phyloP scores from a whole-genome alignment of 1,140 invertebrate species.

The Chelonus insularis region DNA sequence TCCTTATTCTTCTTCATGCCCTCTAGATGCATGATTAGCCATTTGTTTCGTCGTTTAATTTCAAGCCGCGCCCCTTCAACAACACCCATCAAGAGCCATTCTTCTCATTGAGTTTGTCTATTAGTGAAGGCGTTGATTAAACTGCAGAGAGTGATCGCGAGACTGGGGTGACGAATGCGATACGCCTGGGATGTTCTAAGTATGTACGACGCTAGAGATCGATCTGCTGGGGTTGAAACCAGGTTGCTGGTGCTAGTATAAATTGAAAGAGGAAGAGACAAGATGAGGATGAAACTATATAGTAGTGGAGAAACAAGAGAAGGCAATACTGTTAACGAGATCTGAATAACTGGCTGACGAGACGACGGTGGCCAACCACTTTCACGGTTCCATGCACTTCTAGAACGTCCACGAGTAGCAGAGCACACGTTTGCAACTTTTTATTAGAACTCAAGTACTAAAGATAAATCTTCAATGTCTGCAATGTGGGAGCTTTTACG shows the following conservation, averaged over 20 bases:
- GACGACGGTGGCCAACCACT: slow-evolving; percentile 38
- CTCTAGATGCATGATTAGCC: slow-evolving; percentile 51
- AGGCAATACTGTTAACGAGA: slow-evolving; percentile 41
- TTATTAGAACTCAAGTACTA: background rate
- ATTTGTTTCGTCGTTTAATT: slow-evolving; percentile 56
- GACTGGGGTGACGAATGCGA: slow-evolving; percentile 41
- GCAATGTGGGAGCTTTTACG: background rate
- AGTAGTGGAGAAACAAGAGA: slow-evolving; percentile 5
- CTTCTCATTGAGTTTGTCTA: slow-evolving; percentile 53
- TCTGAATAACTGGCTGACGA: slow-evolving; percentile 42
- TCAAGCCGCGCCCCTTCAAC: slow-evolving; percentile 35
- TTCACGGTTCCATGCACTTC: slow-evolving; percentile 23
- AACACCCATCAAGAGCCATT: slow-evolving; percentile 44
- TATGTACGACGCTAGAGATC: background rate
- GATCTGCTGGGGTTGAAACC: background rate
- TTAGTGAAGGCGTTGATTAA: slow-evolving; percentile 56
- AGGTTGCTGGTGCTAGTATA: slow-evolving; percentile 10
- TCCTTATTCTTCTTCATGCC: slow-evolving; percentile 3
- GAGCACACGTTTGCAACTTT: slow-evolving; percentile 2
- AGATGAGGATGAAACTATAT: slow-evolving; percentile 39
- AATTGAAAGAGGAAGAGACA: slow-evolving; percentile 45
- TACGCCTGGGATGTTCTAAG: slow-evolving; percentile 30
- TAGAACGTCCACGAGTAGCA: background rate
- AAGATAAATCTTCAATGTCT: background rate
- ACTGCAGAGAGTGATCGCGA: slow-evolving; percentile 38